A percentile compares a stretch with the other conserved stretches of the same genome.
phyloP scores from a whole-genome alignment of 1,140 invertebrate species.

The Bilobella aurantiaca region DNA sequence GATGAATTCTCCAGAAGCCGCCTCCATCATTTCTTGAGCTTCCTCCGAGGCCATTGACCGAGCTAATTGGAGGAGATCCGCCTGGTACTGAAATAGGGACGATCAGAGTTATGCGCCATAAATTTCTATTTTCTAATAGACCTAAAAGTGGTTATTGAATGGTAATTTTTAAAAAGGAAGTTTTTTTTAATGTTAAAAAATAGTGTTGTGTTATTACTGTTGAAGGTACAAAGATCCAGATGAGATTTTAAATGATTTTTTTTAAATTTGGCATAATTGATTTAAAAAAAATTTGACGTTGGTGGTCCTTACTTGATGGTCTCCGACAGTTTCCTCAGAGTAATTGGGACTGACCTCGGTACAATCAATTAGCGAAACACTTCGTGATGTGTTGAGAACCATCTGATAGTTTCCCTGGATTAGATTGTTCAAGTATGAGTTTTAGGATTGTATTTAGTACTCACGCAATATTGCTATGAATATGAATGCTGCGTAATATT shows the following conservation, averaged over 20 bases:
- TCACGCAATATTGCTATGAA: no score
- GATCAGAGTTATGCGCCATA: background rate
- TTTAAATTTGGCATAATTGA: no score
- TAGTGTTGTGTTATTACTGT: no score
- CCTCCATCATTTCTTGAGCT: constrained; percentile 36
- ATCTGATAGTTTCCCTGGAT: constrained; percentile 35
- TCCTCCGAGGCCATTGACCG: constrained; percentile 33
- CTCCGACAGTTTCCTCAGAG: constrained; percentile 31
- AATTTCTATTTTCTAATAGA: no score
- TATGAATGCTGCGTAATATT: background rate
- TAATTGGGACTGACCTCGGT: constrained; percentile 37
- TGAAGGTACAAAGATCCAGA: no score
- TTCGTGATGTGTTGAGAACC: constrained; percentile 36
- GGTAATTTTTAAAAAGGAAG: no score
- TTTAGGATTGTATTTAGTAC: background rate
- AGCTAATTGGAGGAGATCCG: constrained; percentile 40
- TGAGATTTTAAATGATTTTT: no score
- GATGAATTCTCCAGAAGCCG: constrained; percentile 38
- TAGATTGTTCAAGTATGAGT: background rate
- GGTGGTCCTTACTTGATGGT: constrained; percentile 29
- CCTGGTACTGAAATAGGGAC: constrained; percentile 38
- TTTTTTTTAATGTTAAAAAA: no score
- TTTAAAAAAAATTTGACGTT: background rate
- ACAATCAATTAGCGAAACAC: constrained; percentile 35
- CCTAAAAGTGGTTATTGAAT: no score